Evolutionary conservation across 2,888 invertebrate genomes (phyloP).

Genomic region (Cinara cedri): DNA sequence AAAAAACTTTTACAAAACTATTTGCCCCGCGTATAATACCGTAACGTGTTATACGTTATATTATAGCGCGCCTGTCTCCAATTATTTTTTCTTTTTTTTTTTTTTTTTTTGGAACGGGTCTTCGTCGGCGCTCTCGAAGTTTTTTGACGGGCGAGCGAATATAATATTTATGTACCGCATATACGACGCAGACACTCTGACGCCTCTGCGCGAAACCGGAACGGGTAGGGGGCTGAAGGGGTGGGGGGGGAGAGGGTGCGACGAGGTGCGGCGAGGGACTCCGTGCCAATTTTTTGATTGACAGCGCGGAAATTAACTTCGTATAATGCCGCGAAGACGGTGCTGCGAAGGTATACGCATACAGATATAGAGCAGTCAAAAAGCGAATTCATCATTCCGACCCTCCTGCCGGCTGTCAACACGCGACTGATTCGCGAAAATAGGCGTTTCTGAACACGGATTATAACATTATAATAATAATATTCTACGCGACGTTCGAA

Average conservation of each 20-base stretch:
- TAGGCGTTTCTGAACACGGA: slow-evolving; percentile 20
- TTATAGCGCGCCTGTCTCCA: slow-evolving; percentile 24
- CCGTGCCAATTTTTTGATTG: slow-evolving; percentile 54
- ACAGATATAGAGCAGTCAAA: neutral
- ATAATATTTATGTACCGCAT: too few relatives aligned
- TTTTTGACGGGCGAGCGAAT: slow-evolving; percentile 49
- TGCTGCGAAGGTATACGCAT: too few relatives aligned
- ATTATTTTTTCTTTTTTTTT: slow-evolving; percentile 10
- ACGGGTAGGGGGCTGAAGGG: too few relatives aligned
- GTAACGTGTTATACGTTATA: too few relatives aligned
- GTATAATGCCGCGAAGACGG: slow-evolving; percentile 35
- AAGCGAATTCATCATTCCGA: slow-evolving; percentile 51
- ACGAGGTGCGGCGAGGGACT: slow-evolving; percentile 5
- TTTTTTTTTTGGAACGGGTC: slow-evolving; percentile 16
- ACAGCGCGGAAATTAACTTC: slow-evolving; percentile 56
- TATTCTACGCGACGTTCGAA: slow-evolving; percentile 19
- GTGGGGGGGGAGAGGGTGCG: neutral
- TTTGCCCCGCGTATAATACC: neutral
- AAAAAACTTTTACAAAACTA: slow-evolving; percentile 18
- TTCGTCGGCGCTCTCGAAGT: slow-evolving; percentile 2
- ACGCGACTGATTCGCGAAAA: slow-evolving; percentile 40
- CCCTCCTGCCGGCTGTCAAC: slow-evolving; percentile 32
- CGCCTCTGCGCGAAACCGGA: too few relatives aligned
- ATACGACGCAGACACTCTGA: too few relatives aligned
- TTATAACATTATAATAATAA: neutral